Base-by-base conservation (phyloP, 1,140 invertebrate species). In the Aphaenogaster ashmeadi region DNA sequence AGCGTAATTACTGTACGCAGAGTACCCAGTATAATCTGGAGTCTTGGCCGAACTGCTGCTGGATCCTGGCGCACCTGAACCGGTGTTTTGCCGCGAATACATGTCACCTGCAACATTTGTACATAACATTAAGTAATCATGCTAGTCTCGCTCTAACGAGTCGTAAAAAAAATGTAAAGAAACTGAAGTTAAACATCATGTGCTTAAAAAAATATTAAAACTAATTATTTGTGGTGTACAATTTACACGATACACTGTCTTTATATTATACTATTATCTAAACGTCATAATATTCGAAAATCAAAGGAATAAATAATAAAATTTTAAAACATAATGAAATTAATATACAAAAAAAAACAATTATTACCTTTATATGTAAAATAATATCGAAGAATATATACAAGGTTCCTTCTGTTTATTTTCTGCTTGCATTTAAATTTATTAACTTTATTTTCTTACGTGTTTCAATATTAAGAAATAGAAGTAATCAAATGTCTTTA, bases 51-150 rank as follows among this genome's bases (percentile, higher is more conserved):
- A 96, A 87, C 95, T 95, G 89, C 95, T 96, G 86, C 96, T 96
- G 71, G 96, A 95, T 47, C 96, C 95, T 72, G 96, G 95, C 13
- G 96, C 95, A 74, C 96, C 96, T 67, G 96, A 95, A 64, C 94
- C 95, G n/a, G 95, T 95, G 56, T 94, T 95, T 78, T 95, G 95
- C 86, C 96, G 93, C n/a, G 96, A 95, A 88, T 96, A 96, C 95
- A 96, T 96, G 91, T 96, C 96, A 94, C 96, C 96, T 96, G 94
- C 36, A 96, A 95, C 91, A 93, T 85, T 89, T 90, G 87, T 87
- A 79, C 67, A 69, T 66, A 79, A 44, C 27, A 54, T 52, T 41
- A 77, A 27, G 41, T 90, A 74, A 90, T 71, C n/a, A 27, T 13
- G n/a, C 21, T 38, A 18, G 13, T 41, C 71, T 47, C n/a, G 36